phyloP scores from a whole-genome alignment of 2,113 vertebrate species.

The Lichenostomus cassidix region DNA sequence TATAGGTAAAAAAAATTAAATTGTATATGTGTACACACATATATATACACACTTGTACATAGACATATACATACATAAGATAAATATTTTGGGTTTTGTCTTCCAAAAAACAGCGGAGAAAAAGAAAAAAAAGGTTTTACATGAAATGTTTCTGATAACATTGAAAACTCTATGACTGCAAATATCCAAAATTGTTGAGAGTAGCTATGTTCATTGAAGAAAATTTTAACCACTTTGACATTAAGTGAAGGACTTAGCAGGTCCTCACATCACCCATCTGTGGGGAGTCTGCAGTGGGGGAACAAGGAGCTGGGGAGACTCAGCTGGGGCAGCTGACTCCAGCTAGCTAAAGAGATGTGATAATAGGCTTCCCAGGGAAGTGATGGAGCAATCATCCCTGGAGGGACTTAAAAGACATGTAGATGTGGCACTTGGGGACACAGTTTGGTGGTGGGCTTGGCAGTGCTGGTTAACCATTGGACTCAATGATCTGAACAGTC shows the following conservation, averaged over 20 bases:
- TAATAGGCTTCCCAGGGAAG: neutral
- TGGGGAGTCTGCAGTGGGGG: neutral
- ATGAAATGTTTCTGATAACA: neutral
- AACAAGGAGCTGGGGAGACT: neutral
- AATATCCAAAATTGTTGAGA: neutral
- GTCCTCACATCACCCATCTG: neutral
- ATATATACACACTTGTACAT: neutral
- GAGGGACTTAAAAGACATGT: neutral
- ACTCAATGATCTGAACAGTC: neutral
- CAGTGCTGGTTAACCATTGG: neutral
- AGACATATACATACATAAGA: accelerated
- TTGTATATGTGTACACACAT: neutral
- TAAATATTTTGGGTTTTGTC: neutral
- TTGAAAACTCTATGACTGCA: neutral
- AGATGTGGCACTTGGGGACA: neutral
- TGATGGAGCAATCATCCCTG: neutral
- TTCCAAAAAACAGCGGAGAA: neutral
- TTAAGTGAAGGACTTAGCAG: neutral
- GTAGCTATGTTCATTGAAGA: neutral
- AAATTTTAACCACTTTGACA: neutral
- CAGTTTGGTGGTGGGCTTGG: neutral
- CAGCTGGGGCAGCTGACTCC: neutral
- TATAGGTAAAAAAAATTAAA: neutral
- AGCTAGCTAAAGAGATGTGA: neutral
- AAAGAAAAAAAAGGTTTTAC: neutral